These are phyloP conservation scores for Proisotoma minuta DNA, from an alignment of 2,888 invertebrate genomes.

Conservation along the genomic window DNA sequence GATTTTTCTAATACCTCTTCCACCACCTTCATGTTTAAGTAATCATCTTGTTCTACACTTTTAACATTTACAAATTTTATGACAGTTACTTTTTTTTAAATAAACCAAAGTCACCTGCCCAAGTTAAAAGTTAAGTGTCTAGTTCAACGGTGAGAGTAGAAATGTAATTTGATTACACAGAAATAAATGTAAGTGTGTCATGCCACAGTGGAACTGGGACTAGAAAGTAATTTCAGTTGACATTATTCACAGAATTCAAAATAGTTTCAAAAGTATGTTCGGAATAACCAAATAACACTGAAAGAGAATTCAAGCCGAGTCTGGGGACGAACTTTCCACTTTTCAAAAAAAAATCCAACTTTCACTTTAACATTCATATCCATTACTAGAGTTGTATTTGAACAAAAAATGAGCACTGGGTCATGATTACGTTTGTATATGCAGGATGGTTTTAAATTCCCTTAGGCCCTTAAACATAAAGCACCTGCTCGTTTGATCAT, in stretches of 20 bases:
- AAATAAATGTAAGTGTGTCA: slow-evolving; percentile 11
- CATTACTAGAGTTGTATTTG: neutral
- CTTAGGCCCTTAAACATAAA: too few species aligned
- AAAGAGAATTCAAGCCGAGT: neutral
- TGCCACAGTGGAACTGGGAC: slow-evolving; percentile 10
- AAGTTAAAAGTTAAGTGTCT: neutral
- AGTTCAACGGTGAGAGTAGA: neutral
- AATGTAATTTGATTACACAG: neutral
- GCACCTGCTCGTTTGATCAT: too few species aligned
- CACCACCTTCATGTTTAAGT: too few species aligned
- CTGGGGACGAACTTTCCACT: neutral
- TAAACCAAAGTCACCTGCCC: neutral
- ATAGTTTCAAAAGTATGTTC: slow-evolving; percentile 13
- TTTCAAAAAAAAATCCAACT: neutral
- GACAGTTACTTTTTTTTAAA: too few species aligned
- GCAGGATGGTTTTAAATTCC: too few species aligned
- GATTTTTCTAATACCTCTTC: too few species aligned
- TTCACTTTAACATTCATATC: slow-evolving; percentile 6
- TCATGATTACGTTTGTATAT: too few species aligned
- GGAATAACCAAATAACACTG: slow-evolving; percentile 8
- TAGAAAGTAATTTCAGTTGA: slow-evolving; percentile 9
- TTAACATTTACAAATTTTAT: too few species aligned
- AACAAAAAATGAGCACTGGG: neutral
- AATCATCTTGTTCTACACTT: too few species aligned
- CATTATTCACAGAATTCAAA: slow-evolving; percentile 8